phyloP scores from a whole-genome alignment of 2,113 vertebrate species.

The Ginglymostoma cirratum region DNA sequence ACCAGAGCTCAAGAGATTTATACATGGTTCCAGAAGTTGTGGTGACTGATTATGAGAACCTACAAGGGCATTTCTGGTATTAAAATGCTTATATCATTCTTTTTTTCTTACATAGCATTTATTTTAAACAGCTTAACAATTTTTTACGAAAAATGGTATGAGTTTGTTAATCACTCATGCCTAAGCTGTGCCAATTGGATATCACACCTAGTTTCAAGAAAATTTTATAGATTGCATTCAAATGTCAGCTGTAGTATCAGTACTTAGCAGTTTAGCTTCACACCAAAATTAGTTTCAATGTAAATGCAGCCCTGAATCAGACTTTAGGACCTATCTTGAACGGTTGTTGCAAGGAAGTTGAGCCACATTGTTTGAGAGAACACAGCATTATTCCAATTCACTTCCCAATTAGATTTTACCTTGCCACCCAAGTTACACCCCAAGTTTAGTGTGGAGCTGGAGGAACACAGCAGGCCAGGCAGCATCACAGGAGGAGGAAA shows the following conservation, averaged over 20 bases:
- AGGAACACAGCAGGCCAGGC: too few species aligned
- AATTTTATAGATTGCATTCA: neutral
- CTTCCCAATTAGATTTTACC: neutral
- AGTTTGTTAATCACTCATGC: neutral
- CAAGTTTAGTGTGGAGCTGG: neutral
- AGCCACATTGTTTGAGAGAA: neutral
- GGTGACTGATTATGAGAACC: neutral
- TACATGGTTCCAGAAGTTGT: neutral
- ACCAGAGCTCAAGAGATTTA: neutral
- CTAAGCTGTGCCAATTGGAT: neutral
- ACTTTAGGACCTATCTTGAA: neutral
- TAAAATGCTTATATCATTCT: neutral
- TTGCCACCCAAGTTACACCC: neutral
- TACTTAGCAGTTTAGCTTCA: neutral
- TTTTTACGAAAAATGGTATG: neutral
- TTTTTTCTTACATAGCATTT: neutral
- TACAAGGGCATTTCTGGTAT: neutral
- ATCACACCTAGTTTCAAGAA: neutral
- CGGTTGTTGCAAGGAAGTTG: neutral
- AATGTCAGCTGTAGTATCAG: neutral
- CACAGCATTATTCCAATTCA: neutral
- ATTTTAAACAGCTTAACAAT: neutral
- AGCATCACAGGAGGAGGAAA: too few species aligned
- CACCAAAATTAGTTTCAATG: neutral
- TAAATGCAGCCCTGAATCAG: neutral